phyloP scores from a whole-genome alignment of 2,888 invertebrate genomes.

The Odontocolon sp. region DNA sequence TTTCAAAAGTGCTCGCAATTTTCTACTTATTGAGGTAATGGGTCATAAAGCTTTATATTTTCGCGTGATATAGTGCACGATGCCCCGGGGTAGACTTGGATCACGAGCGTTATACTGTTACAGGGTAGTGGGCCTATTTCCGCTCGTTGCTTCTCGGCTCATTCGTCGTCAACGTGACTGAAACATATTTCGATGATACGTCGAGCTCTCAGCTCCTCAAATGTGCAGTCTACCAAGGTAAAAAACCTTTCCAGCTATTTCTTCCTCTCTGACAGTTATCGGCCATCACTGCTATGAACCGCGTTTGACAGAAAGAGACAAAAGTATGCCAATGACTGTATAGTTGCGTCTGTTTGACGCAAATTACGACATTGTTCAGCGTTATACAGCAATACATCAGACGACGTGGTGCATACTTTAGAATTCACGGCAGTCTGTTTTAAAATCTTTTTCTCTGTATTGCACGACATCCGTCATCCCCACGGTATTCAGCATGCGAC shows the following conservation, averaged over 20 bases:
- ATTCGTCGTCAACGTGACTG: slow-evolving; percentile 20
- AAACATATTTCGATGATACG: slow-evolving; percentile 1
- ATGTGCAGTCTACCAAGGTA: too few species aligned
- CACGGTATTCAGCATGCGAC: slow-evolving; percentile 33
- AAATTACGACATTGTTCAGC: too few species aligned
- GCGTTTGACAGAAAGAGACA: too few species aligned
- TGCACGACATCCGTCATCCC: slow-evolving; percentile 33
- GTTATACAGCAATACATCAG: background rate
- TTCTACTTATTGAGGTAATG: slow-evolving; percentile 56
- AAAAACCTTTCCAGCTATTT: too few species aligned
- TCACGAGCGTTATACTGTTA: slow-evolving; percentile 2
- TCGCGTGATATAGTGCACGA: slow-evolving; percentile 49
- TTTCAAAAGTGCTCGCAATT: slow-evolving; percentile 55
- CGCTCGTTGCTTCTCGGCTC: slow-evolving; percentile 2
- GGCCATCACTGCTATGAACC: too few species aligned
- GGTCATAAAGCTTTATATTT: slow-evolving; percentile 56
- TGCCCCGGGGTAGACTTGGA: background rate
- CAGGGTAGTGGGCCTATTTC: slow-evolving; percentile 20
- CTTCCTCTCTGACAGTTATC: too few species aligned
- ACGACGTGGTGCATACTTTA: slow-evolving; percentile 6
- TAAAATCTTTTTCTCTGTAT: background rate
- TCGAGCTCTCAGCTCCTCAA: too few species aligned
- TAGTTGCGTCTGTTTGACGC: too few species aligned
- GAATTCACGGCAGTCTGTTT: slow-evolving; percentile 3
- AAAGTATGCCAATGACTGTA: too few species aligned